Base-by-base conservation (phyloP, 2,888 invertebrate genomes). In the Liopterus haemorrhoidalis region DNA sequence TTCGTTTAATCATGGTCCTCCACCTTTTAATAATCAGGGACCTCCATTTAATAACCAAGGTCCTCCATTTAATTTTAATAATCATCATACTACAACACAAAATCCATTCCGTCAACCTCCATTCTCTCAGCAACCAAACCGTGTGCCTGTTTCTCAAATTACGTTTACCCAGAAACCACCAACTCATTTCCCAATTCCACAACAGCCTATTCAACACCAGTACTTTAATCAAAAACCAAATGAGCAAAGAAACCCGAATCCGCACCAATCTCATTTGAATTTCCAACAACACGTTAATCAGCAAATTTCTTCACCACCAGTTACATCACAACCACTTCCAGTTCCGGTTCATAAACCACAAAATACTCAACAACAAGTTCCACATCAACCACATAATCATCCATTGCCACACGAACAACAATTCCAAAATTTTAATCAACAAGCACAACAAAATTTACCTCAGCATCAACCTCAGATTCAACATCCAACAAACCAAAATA, bases 131-230 rank as follows among this genome's bases (percentile, higher is more conserved):
- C 53, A 53, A 57, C 33, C 16, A 16, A 44, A 20, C 25, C 4
- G 28, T 35, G 14, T 8, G 14, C 32, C 33, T 21, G 37, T 39
- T 21, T 35, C 37, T 14, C 49, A 54, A 28, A 51, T 59, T 42
- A 59, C 57, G 19, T 59, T 62, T 37, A 43, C 33, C 8, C 70
- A 59, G 47, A 73, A 74, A 59, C 75, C 74, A 45, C 65, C 74
- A 48, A 73, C 75, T 4, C 76, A 74, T 49, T 65, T 67, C 48
- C 64, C 64, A 12, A 39, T 57, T 16, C 58, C 59, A 14, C 62
- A 62, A 43, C 59, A 62, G 32, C 55, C 69, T 48, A 73, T 72
- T 56, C 60, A 68, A 25, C 68, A 67, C 41, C 67, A 69, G n/a
- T 66, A 62, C 19, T 40, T 42, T 33, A 47, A 44, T 16, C 49